phyloP scores from a whole-genome alignment of 2,888 invertebrate species.

The Helicoverpa assulta region DNA sequence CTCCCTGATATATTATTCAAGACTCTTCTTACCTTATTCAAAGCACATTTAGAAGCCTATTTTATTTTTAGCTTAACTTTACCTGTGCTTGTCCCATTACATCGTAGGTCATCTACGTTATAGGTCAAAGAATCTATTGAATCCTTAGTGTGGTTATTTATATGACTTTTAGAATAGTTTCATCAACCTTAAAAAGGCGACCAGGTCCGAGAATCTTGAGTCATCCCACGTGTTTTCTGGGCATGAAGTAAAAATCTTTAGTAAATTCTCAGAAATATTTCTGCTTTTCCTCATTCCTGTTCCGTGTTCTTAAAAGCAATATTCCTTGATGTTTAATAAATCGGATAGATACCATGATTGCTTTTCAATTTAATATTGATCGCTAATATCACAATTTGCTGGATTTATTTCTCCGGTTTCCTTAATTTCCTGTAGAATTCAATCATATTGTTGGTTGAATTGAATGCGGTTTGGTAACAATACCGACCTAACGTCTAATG shows the following conservation, averaged over 20 bases:
- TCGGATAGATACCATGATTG: constrained; percentile 39
- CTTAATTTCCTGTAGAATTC: background rate
- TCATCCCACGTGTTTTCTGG: constrained; percentile 13
- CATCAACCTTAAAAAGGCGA: background rate
- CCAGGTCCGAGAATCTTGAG: constrained; percentile 2
- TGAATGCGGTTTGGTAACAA: background rate
- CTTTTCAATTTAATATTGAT: constrained; percentile 38
- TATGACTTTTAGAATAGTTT: background rate
- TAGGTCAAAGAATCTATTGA: background rate
- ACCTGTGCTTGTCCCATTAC: background rate
- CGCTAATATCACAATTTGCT: background rate
- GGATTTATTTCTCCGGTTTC: constrained; percentile 1
- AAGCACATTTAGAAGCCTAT: background rate
- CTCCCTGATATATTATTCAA: constrained; percentile 21
- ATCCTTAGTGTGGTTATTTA: background rate
- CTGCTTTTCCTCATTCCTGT: constrained; percentile 35
- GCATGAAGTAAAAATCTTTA: constrained; percentile 7
- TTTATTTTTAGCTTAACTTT: background rate
- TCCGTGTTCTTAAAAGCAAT: constrained; percentile 40
- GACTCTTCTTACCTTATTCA: constrained; percentile 5
- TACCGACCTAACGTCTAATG: background rate
- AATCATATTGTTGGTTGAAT: constrained; percentile 1
- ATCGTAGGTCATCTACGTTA: background rate
- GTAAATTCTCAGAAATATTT: constrained; percentile 45
- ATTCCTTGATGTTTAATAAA: constrained; percentile 43